These are phyloP conservation scores for Thera britannica DNA, from an alignment of 2,888 invertebrate species.

Conservation along the genomic window DNA sequence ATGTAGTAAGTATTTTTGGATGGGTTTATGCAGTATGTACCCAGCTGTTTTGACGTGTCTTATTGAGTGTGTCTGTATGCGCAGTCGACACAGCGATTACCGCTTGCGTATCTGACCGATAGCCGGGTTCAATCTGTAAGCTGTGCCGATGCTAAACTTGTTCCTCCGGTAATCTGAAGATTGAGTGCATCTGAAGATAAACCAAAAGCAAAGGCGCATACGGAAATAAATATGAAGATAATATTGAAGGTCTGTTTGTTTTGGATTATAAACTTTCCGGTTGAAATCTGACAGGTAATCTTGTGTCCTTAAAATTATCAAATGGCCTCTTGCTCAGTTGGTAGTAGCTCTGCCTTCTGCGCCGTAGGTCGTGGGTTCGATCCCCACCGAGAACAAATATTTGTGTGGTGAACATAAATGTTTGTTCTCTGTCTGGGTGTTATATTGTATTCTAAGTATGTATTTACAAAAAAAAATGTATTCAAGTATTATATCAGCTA, in stretches of 20 bases:
- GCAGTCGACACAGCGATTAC: constrained; percentile 16
- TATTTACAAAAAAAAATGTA: too few relatives aligned
- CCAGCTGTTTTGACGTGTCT: too few relatives aligned
- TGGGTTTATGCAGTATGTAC: too few relatives aligned
- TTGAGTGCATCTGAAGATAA: constrained; percentile 16
- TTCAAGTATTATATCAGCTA: too few relatives aligned
- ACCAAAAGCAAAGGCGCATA: neutral
- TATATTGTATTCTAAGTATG: too few relatives aligned
- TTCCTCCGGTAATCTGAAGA: constrained; percentile 1
- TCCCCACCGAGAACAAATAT: too few relatives aligned
- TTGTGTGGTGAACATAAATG: too few relatives aligned
- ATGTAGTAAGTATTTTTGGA: too few relatives aligned
- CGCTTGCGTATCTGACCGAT: constrained; percentile 23
- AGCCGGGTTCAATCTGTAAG: constrained; percentile 18
- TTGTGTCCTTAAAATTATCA: neutral
- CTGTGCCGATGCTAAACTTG: constrained; percentile 1
- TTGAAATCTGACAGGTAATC: neutral
- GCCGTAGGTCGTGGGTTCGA: too few relatives aligned
- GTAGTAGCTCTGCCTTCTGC: too few relatives aligned
- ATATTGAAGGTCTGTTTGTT: neutral
- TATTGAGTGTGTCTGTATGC: neutral
- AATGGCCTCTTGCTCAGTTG: neutral
- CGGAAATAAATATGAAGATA: constrained; percentile 2
- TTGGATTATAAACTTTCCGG: neutral
- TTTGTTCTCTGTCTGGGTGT: too few relatives aligned